Evolutionary conservation across 2,797 vertebrate genomes (phyloP).

Genomic region (Danio kyathit): DNA sequence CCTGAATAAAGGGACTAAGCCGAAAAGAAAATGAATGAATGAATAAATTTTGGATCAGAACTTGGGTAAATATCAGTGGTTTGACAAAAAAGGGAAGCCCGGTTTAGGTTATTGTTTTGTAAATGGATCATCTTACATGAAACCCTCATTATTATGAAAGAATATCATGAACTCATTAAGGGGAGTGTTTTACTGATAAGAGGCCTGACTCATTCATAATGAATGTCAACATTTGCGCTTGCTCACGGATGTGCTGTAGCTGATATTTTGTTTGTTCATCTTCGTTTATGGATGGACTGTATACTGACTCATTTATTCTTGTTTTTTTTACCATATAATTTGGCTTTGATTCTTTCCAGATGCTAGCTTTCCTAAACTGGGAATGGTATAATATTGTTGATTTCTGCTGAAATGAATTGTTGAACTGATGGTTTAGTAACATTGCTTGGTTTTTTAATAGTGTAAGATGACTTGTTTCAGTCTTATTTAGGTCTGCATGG

Average conservation of each 20-base stretch:
- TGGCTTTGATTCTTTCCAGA: slow-evolving; percentile 9
- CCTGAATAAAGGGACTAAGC: too few relatives aligned
- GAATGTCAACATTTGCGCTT: neutral
- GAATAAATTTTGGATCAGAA: neutral
- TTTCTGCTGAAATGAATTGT: neutral
- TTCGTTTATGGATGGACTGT: neutral
- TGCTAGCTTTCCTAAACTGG: neutral
- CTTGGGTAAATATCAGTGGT: neutral
- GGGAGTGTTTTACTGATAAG: slow-evolving; percentile 4
- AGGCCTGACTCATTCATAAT: slow-evolving; percentile 7
- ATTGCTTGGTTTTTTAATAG: too few relatives aligned
- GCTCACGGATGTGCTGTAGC: slow-evolving; percentile 5
- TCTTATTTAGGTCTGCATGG: too few relatives aligned
- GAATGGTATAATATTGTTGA: neutral
- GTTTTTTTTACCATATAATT: neutral
- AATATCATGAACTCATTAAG: slow-evolving; percentile 5
- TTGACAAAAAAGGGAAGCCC: neutral
- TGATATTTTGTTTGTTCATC: slow-evolving; percentile 16
- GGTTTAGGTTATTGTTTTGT: neutral
- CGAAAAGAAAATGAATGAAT: too few relatives aligned
- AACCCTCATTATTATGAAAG: slow-evolving; percentile 20
- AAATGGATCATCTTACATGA: slow-evolving; percentile 1
- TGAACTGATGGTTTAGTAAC: too few relatives aligned
- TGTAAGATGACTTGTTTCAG: too few relatives aligned
- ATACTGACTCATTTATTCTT: neutral